Conservation (phyloP, 2,797 vertebrate genomes). For the Melanotaenia nigrans region DNA sequence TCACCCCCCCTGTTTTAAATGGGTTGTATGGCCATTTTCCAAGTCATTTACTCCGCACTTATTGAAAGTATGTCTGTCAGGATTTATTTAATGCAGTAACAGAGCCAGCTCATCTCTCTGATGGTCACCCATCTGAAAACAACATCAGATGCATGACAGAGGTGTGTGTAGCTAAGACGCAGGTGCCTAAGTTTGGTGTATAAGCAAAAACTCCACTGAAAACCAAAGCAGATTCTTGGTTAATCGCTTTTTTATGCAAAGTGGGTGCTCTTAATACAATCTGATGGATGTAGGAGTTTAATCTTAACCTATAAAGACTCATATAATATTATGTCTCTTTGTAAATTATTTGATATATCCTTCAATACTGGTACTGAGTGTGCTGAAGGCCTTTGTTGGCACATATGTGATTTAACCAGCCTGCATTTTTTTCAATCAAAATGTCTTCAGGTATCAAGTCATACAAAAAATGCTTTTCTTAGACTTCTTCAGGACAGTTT, state of each 20-base stretch:
- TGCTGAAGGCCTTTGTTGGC: constrained; percentile 76
- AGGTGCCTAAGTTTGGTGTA: constrained; percentile 50
- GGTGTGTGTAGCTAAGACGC: constrained; percentile 27
- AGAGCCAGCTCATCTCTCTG: constrained; percentile 38
- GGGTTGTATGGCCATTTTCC: constrained; percentile 55
- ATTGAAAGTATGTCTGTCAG: constrained; percentile 52
- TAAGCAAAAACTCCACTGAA: constrained; percentile 62
- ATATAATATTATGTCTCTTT: constrained; percentile 69
- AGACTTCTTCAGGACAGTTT: constrained; percentile 52
- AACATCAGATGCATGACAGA: constrained; percentile 47
- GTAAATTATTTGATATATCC: constrained; percentile 69
- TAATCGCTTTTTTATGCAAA: constrained; percentile 65
- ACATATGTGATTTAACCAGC: constrained; percentile 70
- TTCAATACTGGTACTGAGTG: constrained; percentile 65
- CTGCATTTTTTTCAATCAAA: constrained; percentile 68
- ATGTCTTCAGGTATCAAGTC: constrained; percentile 74
- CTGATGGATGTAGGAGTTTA: constrained; percentile 57
- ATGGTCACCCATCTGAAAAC: constrained; percentile 42
- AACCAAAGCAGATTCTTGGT: constrained; percentile 51
- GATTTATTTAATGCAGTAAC: constrained; percentile 57
- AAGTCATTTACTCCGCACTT: constrained; percentile 55
- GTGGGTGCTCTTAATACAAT: constrained; percentile 71
- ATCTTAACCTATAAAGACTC: constrained; percentile 71
- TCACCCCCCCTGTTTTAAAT: constrained; percentile 46
- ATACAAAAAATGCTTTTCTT: constrained; percentile 74